Evolutionary conservation across 2,113 vertebrate species (phyloP), one percentile per base, ranked within the genome.

Genomic region (Alligator sinensis): DNA sequence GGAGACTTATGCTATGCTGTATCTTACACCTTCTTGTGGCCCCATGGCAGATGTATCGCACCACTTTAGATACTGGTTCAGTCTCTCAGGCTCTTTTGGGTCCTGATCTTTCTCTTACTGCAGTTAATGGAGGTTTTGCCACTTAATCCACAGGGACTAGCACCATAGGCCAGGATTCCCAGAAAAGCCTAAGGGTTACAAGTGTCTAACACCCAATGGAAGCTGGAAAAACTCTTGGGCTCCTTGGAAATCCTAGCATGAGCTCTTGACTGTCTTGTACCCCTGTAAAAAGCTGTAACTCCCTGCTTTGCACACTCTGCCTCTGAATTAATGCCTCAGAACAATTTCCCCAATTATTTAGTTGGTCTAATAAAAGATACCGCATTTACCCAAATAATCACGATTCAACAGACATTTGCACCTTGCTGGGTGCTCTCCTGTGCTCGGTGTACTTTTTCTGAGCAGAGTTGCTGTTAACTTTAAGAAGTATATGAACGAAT

Each of bases 401-500:
- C 9, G 47, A 47, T 47, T 47, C 47, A 47, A 47, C 16, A 75
- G 24, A 24, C 19, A 61, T 15, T 11, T 93, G 72, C 47, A 84
- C 22, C 72, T 80, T 19, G 17, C 4, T 47, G 13, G 6, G 4
- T 9, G 10, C n/a, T 82, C 58, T 72, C 19, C 59, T 17, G 1
- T 4, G 22, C 4, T 11, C 66, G 54, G 70, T 17, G 88, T 63
- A 10, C 4, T 77, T 62, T 60, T n/a, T 47, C 47, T 47, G 47
- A 30, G 14, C 1, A 30, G 5, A 0, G 28, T 14, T 7, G 86
- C 61, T 24, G 66, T 21, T n/a, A 62, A 78, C 6, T 70, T 78
- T 13, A 77, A 28, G 4, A 30, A 70, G 0, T n/a, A 57, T 11
- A 1, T 5, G 38, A 77, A 63, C 28, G 4, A 34, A 1, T 3